Conservation (phyloP, 2,888 invertebrate genomes). For the Aethes cnicana region DNA sequence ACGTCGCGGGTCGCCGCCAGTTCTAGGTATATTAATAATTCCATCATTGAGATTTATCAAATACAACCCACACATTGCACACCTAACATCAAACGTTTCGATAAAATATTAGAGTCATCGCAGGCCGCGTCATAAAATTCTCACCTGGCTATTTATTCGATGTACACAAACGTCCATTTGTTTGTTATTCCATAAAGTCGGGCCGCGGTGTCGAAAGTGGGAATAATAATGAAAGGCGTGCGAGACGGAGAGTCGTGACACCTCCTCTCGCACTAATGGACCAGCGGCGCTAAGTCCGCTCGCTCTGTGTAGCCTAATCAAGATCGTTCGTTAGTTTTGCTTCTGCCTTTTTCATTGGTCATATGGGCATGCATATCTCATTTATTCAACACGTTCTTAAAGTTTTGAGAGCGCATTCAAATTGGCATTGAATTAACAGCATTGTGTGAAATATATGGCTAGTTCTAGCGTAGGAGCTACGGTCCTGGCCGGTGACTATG, state of each 20-base stretch:
- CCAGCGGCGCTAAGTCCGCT: constrained; percentile 63
- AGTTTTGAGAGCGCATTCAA: constrained; percentile 28
- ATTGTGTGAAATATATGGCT: constrained; percentile 22
- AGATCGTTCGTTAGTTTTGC: constrained; percentile 68
- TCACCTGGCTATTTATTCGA: constrained; percentile 49
- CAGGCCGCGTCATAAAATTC: constrained; percentile 43
- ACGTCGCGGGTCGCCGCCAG: too few relatives aligned
- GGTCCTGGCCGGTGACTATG: too few relatives aligned
- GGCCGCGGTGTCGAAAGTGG: constrained; percentile 59
- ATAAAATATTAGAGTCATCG: constrained; percentile 34
- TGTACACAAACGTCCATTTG: constrained; percentile 66
- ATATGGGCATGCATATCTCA: constrained; percentile 49
- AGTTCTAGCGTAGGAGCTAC: background rate
- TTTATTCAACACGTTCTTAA: constrained; percentile 42
- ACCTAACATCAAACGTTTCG: constrained; percentile 19
- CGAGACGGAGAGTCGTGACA: constrained; percentile 72
- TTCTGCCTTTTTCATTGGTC: constrained; percentile 62
- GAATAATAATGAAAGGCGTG: constrained; percentile 75
- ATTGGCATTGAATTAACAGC: constrained; percentile 22
- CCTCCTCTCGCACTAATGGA: constrained; percentile 77
- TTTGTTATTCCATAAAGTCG: constrained; percentile 53
- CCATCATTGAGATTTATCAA: constrained; percentile 6
- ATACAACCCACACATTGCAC: constrained; percentile 20
- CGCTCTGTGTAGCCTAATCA: constrained; percentile 70
- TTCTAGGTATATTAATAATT: too few relatives aligned